Evolutionary conservation across 2,797 vertebrate species (phyloP), one percentile per base, ranked within the genome.

Genomic region (Anguilla obscura): DNA sequence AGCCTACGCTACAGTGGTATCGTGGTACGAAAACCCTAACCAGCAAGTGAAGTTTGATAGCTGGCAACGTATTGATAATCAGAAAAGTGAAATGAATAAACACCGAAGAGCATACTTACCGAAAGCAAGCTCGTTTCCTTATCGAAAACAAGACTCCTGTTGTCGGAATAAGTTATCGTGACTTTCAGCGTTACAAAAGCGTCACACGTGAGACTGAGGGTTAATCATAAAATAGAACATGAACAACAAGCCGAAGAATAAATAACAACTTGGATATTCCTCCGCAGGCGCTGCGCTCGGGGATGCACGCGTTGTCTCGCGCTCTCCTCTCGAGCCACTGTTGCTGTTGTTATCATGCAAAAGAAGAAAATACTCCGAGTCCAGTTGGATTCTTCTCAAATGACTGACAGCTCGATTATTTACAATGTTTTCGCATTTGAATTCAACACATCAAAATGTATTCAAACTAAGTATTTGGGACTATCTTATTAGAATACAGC

Each of bases 311-410:
- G 92, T 90, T 86, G 92, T 92, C 94, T 93, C 90, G 93, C 95
- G 94, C 95, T 95, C 52, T 27, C 48, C 16, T 84, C 82, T 54
- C 48, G 1, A 84, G 48, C 2, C 82, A 84, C 83, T 56, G 85
- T 88, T 90, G 94, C 94, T 96, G 95, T 96, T 96, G 95, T 96
- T 96, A 95, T 94, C 94, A 95, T 92, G 95, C 95, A 95, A 95
- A 95, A 92, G 94, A 94, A 89, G 60, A 66, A 82, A 83, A 94
- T 90, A 93, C 96, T 94, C 95, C 48, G 91, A 94, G 94, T 94
- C 94, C 93, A 93, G 95, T 94, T 95, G 95, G 93, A 96, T 95
- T 95, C 90, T 92, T 89, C 92, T 89, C 89, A 83, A 91, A 89
- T 89, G 95, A 96, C 95, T 95, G 94, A 94, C 93, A 93, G 94